Percentiles rank a stretch among this genome's conserved stretches.
Conservation (phyloP, 2,797 vertebrate species). For the Galagoides demidoff region DNA sequence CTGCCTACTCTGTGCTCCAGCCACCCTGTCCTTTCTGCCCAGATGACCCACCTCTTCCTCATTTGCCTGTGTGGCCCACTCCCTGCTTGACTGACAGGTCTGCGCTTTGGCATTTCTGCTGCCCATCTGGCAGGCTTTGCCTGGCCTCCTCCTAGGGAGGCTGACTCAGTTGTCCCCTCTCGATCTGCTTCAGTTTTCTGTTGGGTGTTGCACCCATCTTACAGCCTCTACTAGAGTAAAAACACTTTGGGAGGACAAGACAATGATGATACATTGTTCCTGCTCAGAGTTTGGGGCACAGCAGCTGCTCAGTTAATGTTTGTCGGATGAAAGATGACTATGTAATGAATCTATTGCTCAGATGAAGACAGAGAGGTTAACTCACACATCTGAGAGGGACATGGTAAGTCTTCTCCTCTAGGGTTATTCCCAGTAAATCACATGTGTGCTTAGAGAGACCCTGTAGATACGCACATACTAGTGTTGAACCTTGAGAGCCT, state of each 20-base stretch:
- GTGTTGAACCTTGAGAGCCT: neutral
- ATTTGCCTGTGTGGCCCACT: neutral
- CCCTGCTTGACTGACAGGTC: neutral
- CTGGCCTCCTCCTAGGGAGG: neutral
- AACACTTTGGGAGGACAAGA: neutral
- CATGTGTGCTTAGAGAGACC: neutral
- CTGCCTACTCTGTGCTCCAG: neutral
- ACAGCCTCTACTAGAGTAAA: neutral
- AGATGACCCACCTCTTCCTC: neutral
- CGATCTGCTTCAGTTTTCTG: neutral
- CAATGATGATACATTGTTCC: neutral
- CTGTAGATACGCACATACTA: neutral
- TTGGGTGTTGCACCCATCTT: neutral
- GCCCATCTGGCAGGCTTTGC: neutral
- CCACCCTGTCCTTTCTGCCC: neutral
- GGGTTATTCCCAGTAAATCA: constrained; percentile 11
- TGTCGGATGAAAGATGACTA: constrained; percentile 18
- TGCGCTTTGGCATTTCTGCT: neutral
- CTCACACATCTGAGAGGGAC: neutral
- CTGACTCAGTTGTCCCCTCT: neutral
- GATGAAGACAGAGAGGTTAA: constrained; percentile 34
- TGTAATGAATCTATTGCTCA: neutral
- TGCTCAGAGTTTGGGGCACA: neutral
- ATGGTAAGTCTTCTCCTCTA: neutral
- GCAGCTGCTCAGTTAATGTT: neutral